Conservation (phyloP, 2,113 vertebrate species). For the Orcinus orca region DNA sequence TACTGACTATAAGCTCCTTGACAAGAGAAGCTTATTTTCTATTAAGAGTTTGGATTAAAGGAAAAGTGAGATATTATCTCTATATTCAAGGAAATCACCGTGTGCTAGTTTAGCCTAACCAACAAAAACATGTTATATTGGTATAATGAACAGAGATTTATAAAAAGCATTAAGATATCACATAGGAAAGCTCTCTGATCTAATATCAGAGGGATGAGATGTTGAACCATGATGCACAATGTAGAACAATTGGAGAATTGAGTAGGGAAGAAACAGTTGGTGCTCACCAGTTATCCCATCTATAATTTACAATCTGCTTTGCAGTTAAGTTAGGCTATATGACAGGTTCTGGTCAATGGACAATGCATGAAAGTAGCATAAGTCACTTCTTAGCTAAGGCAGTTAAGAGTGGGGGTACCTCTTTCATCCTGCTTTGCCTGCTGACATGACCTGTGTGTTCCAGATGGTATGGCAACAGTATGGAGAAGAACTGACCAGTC, state of each 20-base stretch:
- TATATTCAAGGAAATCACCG: not conserved
- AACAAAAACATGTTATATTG: not conserved
- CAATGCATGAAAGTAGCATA: not conserved
- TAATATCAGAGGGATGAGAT: not conserved
- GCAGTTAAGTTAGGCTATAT: not conserved
- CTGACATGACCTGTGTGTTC: not conserved
- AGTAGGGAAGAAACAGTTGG: not conserved
- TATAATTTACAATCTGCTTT: conserved; percentile 15
- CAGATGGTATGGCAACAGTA: not conserved
- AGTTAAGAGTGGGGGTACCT: not conserved
- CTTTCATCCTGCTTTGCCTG: not conserved
- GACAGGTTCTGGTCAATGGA: not conserved
- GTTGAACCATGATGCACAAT: not conserved
- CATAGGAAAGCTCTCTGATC: not conserved
- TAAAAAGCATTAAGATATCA: not conserved
- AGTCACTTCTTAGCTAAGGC: not conserved
- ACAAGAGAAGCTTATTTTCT: conserved; percentile 23
- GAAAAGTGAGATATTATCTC: not conserved
- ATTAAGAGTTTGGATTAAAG: not conserved
- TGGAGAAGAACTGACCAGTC: not conserved
- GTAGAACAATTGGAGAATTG: not conserved
- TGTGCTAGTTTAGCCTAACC: not conserved
- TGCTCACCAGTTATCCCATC: not conserved
- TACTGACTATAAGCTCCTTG: not conserved
- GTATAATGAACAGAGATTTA: not conserved